phyloP scores from a whole-genome alignment of 2,797 vertebrate genomes.

The Linurgus olivaceus region DNA sequence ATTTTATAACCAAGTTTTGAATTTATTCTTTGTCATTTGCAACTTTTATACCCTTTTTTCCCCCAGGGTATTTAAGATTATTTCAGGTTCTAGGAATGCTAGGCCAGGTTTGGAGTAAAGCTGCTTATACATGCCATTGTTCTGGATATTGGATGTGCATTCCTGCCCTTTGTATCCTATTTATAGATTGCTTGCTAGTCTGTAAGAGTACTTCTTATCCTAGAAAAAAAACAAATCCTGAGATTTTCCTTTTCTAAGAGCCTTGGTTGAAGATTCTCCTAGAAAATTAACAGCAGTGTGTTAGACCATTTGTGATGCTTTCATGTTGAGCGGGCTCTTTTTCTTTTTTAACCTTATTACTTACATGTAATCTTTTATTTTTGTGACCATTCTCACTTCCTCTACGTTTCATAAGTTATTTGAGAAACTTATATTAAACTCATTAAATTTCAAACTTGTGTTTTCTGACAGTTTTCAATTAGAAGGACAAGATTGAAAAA shows the following conservation, averaged over 20 bases:
- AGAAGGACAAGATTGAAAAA: neutral
- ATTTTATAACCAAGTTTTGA: neutral
- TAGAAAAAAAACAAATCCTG: neutral
- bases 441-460: neutral
- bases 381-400: neutral
- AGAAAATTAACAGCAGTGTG: neutral
- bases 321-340: neutral
- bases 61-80: neutral
- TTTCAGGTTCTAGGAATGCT: neutral
- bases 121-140: neutral
- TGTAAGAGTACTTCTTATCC: neutral
- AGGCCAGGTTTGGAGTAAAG: neutral
- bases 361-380: neutral
- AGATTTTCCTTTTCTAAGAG: neutral
- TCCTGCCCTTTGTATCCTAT: neutral
- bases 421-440: neutral
- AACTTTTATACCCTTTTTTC: fast-evolving
- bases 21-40: neutral
- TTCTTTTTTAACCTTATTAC: neutral
- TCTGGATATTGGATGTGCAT: neutral
- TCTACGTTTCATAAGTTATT: neutral
- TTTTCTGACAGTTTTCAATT: neutral
- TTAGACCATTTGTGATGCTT: neutral
- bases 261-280: neutral
- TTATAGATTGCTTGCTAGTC: neutral